Evolutionary conservation across 2,888 invertebrate genomes (phyloP), one percentile per base, ranked within the genome.

Genomic region (Leptarthrus brevirostris): DNA sequence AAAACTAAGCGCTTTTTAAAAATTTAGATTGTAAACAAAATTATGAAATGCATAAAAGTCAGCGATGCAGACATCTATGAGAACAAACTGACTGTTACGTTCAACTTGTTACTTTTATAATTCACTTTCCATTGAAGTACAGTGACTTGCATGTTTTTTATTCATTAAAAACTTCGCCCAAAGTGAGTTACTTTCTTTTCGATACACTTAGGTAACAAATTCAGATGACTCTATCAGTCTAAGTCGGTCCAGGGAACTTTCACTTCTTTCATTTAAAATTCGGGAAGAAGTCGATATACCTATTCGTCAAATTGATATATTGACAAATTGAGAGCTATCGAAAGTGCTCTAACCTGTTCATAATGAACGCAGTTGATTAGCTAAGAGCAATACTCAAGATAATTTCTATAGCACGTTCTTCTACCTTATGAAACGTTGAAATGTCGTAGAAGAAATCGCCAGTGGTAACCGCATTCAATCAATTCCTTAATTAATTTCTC

Each of bases 401-500:
- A 24, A 47, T 24, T 66, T 44, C 47, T 26, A 47, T 47, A 34
- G 44, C 22, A 26, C 14, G 14, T 20, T 66, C 61, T 61, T 61
- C 18, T n/a, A 47, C 18, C 47, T 16, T 22, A 12, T 5, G 44
- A 18, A 16, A 34, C 4, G 24, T n/a, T 16, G 44, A 24, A 52
- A 34, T 69, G n/a, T 26, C 3, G n/a, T 69, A 22, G 44, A 47
- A 24, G 64, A 64, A 24, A 16, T 66, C 52, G n/a, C 24, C 69
- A 30, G 30, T 44, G 26, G 69, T 30, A 69, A 52, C 69, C 52
- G 34, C 44, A 69, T 69, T 69, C 52, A 69, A 69, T 69, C 49
- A 69, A 18, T 49, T 44, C 40, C 69, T 52, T 69, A 69, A 69
- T 69, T 69, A 69, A 69, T 69, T 69, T 69, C 69, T 69, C 20